Percentiles rank a stretch among this genome's conserved stretches.
Conservation (phyloP, 2,888 invertebrate genomes). For the Erpobdella octoculata region DNA sequence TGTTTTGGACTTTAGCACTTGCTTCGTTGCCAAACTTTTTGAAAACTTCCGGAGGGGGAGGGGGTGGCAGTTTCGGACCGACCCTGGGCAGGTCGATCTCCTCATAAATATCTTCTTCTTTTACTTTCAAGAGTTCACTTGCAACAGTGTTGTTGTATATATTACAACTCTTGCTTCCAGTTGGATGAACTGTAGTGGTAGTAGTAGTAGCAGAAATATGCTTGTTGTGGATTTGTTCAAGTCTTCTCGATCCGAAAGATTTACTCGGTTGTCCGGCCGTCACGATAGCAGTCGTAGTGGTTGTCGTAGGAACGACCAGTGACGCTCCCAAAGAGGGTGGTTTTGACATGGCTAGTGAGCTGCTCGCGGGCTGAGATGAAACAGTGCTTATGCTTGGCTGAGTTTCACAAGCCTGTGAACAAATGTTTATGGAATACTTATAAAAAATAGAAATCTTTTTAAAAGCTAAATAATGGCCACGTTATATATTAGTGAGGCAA, state of each 20-base stretch:
- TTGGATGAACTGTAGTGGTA: neutral
- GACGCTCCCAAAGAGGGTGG: too few relatives aligned
- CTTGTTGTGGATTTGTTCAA: conserved; percentile 8
- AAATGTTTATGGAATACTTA: too few relatives aligned
- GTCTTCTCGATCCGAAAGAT: neutral
- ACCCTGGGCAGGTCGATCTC: neutral
- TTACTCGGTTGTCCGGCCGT: conserved; percentile 1
- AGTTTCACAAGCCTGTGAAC: too few relatives aligned
- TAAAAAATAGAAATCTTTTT: too few relatives aligned
- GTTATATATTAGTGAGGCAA: too few relatives aligned
- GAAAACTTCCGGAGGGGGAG: neutral
- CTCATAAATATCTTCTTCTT: conserved; percentile 13
- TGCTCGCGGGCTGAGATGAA: too few relatives aligned
- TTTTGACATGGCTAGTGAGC: too few relatives aligned
- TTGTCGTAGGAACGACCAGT: neutral
- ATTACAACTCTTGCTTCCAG: neutral
- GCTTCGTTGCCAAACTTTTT: too few relatives aligned
- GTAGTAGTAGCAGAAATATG: neutral
- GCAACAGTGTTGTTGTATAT: neutral
- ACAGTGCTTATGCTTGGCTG: too few relatives aligned
- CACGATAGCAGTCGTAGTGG: neutral
- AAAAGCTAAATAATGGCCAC: too few relatives aligned
- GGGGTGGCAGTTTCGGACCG: neutral
- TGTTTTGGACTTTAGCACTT: neutral
- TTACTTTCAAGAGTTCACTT: too few relatives aligned